Evolutionary conservation across 23 tunicate species (phyloP).

Genomic region (Oikopleura albicans): DNA sequence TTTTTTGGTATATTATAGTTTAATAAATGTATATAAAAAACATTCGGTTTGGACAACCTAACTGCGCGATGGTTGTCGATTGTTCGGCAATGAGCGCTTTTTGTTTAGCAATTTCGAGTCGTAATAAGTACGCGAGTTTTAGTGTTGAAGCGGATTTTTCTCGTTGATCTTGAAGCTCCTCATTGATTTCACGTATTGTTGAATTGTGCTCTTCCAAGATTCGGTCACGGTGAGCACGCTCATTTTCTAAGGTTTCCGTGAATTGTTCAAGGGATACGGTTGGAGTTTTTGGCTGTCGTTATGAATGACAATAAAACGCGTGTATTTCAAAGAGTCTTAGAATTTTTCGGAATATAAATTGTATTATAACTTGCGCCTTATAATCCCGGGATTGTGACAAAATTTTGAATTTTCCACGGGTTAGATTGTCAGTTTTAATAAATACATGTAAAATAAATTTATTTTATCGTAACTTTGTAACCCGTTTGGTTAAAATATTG

Average conservation of each 20-base stretch:
- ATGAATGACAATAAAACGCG: too few relatives aligned
- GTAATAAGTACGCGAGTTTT: constrained; percentile 1
- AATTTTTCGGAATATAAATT: too few relatives aligned
- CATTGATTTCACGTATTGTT: not conserved
- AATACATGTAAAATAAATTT: too few relatives aligned
- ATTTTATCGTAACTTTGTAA: too few relatives aligned
- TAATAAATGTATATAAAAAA: not conserved
- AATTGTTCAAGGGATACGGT: not conserved
- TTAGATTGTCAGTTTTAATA: too few relatives aligned
- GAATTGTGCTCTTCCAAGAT: not conserved
- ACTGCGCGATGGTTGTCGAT: not conserved
- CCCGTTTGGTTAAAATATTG: too few relatives aligned
- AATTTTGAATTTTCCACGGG: too few relatives aligned
- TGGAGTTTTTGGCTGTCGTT: not conserved
- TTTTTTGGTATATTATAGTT: not conserved
- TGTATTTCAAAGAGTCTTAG: too few relatives aligned
- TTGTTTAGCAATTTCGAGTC: constrained; percentile 6
- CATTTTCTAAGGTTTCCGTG: not conserved
- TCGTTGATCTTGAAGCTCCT: not conserved
- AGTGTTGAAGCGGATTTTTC: not conserved
- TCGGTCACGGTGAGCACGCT: not conserved
- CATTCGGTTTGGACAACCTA: not conserved
- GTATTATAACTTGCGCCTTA: too few relatives aligned
- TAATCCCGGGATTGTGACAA: too few relatives aligned
- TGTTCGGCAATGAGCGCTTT: constrained; percentile 4